These are phyloP conservation scores for Callitettix versicolor DNA, from an alignment of 1,140 invertebrate genomes.

Conservation along the genomic window DNA sequence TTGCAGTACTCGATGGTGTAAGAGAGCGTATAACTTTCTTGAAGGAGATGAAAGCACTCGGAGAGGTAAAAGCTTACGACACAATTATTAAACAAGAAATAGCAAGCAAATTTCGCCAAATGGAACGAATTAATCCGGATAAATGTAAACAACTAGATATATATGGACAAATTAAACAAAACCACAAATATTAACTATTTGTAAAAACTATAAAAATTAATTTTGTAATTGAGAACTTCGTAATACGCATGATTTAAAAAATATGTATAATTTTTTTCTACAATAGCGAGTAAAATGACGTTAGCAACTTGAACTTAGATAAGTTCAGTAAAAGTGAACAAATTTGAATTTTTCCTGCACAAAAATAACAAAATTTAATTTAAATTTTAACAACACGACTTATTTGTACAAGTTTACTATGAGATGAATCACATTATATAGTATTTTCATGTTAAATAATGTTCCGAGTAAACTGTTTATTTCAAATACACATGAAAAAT, in stretches of 20 bases:
- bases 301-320: background rate
- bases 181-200: background rate
- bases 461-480: too few relatives aligned
- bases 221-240: background rate
- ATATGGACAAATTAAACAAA: background rate
- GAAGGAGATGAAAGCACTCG: constrained; percentile 36
- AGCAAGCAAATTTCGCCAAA: constrained; percentile 34
- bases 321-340: too few relatives aligned
- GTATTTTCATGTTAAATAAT: too few relatives aligned
- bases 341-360: too few relatives aligned
- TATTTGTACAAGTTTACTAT: too few relatives aligned
- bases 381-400: too few relatives aligned
- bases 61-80: constrained; percentile 36
- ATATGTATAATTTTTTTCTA: background rate
- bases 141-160: background rate
- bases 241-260: background rate
- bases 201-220: background rate
- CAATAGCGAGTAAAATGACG: background rate
- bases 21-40: constrained; percentile 38
- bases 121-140: constrained; percentile 30
- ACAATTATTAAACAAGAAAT: constrained; percentile 38
- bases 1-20: constrained; percentile 34
- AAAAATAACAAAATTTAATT: too few relatives aligned
- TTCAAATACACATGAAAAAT: too few relatives aligned
- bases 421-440: too few relatives aligned